These are phyloP conservation scores for Lagria hirta DNA, from an alignment of 2,888 invertebrate genomes.

Conservation along the genomic window DNA sequence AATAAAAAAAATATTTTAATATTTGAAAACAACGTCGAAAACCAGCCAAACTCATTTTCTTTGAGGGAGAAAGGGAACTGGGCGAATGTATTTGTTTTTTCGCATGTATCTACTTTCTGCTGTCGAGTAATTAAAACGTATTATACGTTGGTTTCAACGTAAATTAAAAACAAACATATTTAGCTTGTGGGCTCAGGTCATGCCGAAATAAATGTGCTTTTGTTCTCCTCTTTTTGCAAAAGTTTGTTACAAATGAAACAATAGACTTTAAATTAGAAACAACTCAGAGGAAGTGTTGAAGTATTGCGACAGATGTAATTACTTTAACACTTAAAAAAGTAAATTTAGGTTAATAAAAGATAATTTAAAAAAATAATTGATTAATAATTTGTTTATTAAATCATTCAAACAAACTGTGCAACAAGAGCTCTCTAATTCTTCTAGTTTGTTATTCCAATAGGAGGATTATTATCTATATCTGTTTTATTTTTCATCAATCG, in stretches of 20 bases:
- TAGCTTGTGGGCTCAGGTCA: constrained; percentile 20
- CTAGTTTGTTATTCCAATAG: too few relatives aligned
- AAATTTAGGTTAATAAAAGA: too few relatives aligned
- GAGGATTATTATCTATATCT: too few relatives aligned
- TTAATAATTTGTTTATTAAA: too few relatives aligned
- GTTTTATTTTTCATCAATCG: too few relatives aligned
- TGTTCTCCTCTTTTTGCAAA: constrained; percentile 32
- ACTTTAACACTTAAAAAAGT: too few relatives aligned
- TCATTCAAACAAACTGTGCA: too few relatives aligned
- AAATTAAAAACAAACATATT: constrained; percentile 41
- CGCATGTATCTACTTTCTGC: constrained; percentile 9
- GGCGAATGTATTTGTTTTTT: constrained; percentile 17
- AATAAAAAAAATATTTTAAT: constrained; percentile 25
- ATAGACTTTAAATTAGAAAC: constrained; percentile 41
- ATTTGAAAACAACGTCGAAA: constrained; percentile 7
- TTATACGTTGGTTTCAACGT: constrained; percentile 33
- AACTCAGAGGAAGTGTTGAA: too few relatives aligned
- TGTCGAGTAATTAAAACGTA: constrained; percentile 20
- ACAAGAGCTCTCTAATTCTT: too few relatives aligned
- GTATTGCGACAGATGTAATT: too few relatives aligned
- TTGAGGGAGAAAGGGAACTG: constrained; percentile 8
- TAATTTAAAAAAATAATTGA: too few relatives aligned
- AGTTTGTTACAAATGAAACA: constrained; percentile 35
- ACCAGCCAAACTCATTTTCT: too few relatives aligned
- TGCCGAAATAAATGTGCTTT: constrained; percentile 35